Base-by-base conservation (phyloP, 2,113 vertebrate genomes). In the Crotalus horridus region DNA sequence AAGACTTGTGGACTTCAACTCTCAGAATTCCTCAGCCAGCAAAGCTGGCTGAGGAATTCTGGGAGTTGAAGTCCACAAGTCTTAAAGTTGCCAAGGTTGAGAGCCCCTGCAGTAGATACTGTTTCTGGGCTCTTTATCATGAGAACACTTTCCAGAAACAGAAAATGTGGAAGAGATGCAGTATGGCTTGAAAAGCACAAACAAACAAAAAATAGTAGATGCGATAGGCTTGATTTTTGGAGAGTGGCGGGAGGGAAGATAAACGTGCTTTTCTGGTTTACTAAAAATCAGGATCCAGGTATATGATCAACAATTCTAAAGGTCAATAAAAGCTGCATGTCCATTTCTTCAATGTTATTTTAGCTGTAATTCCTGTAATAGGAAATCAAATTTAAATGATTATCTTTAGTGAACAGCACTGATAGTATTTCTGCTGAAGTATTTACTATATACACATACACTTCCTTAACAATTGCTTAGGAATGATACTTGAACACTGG, bases 401-500 rank as follows among this genome's bases (percentile, higher is more conserved):
- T 74, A 21, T 61, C 81, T 90, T 54, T 81, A 91, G 51, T 74
- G 3, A 33, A 74, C 8, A 33, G 15, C n/a, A 21, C 15, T 54
- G 20, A 54, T 13, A 39, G 53, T 39, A 24, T 89, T 89, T 92
- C 4, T 81, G 33, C 6, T 81, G 33, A 21, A 81, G 74, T 81
- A 8, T 81, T 81, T 81, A 20, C n/a, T 21, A 43, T 21, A 81
- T 39, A 43, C 74, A 43, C 33, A 43, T 43, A 43, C 17, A 81
- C 33, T 20, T 91, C 90, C 21, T 54, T 87, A 6, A 88, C 74
- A 88, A 93, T 95, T 39, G 6, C 58, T 59, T 88, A 81, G 48
- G 15, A 93, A 53, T 46, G 23, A 29, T 39, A 2, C n/a, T 61
- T 81, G 87, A 74, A 61, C 21, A 39, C 6, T 33, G 17, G 24